phyloP scores from a whole-genome alignment of 2,113 vertebrate genomes.

The Corythoichthys haematopterus region DNA sequence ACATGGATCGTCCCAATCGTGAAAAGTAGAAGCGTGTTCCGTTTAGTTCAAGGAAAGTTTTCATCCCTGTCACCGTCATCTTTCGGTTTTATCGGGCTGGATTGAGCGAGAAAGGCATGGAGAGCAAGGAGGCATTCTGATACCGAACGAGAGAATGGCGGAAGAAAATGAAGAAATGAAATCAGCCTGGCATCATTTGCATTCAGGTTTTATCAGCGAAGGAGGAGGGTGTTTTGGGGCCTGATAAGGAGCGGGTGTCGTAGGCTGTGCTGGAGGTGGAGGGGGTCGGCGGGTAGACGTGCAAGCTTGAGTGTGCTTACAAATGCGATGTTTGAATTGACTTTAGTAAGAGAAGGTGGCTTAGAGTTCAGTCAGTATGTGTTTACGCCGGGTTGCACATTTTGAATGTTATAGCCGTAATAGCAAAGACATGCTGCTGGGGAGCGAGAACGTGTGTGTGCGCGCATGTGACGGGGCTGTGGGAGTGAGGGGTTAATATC shows the following conservation, averaged over 20 bases:
- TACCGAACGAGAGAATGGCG: constrained; percentile 39
- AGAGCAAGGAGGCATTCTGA: constrained; percentile 28
- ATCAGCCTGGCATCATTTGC: constrained; percentile 72
- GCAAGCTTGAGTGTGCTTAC: constrained; percentile 9
- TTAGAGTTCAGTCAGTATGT: constrained; percentile 31
- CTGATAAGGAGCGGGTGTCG: constrained; percentile 67
- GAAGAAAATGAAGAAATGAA: constrained; percentile 65
- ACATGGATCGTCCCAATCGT: background rate
- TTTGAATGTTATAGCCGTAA: constrained; percentile 27
- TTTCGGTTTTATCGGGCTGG: constrained; percentile 7
- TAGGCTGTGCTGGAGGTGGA: constrained; percentile 47
- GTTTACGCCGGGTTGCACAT: constrained; percentile 9
- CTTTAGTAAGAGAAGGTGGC: constrained; percentile 32
- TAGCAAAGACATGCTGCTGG: constrained; percentile 22
- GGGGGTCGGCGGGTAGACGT: constrained; percentile 28
- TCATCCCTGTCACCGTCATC: constrained; percentile 9
- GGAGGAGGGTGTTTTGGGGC: constrained; percentile 65
- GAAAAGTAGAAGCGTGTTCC: constrained; percentile 1
- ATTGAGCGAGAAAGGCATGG: constrained; percentile 9
- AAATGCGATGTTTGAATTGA: constrained; percentile 34
- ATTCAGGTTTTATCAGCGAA: constrained; percentile 68
- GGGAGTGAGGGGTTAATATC: constrained; percentile 78
- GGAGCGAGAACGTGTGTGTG: constrained; percentile 18
- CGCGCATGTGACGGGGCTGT: constrained; percentile 16
- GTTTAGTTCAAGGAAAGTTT: constrained; percentile 40